phyloP scores from a whole-genome alignment of 1,140 invertebrate species.

The Drosophila lowei region DNA sequence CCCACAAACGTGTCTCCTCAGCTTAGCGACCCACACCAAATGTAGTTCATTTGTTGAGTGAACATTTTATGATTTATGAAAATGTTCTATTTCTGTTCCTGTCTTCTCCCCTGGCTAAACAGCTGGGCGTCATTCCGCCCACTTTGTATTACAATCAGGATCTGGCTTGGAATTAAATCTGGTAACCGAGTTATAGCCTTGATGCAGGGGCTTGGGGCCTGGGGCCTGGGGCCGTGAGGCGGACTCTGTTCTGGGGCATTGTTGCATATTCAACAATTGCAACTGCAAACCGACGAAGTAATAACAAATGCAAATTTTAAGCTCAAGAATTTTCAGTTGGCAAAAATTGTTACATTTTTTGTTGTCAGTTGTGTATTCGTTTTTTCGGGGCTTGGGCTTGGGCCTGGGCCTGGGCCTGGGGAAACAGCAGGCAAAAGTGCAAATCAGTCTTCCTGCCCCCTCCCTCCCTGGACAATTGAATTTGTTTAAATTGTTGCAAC shows the following conservation, averaged over 20 bases:
- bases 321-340: conserved; percentile 70
- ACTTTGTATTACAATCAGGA: conserved; percentile 69
- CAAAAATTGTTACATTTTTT: conserved; percentile 59
- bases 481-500: conserved; percentile 73
- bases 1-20: not conserved
- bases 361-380: conserved; percentile 12
- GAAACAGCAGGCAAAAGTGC: conserved; percentile 51
- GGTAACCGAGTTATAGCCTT: conserved; percentile 44
- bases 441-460: conserved; percentile 54
- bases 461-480: conserved; percentile 54
- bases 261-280: conserved; percentile 78
- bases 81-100: conserved; percentile 31
- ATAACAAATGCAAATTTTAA: conserved; percentile 81
- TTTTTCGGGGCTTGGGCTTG: conserved; percentile 20
- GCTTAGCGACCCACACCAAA: conserved; percentile 17
- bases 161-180: conserved; percentile 68
- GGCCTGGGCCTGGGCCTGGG: not conserved
- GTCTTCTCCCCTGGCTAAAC: conserved; percentile 21
- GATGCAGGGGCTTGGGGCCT: not conserved
- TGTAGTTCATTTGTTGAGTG: conserved; percentile 42
- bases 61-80: conserved; percentile 63
- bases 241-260: conserved; percentile 36
- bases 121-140: conserved; percentile 36
- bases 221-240: not conserved
- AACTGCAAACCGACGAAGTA: conserved; percentile 72